Base-by-base conservation (phyloP, 2,113 vertebrate genomes). In the Pteruthius melanotis region DNA sequence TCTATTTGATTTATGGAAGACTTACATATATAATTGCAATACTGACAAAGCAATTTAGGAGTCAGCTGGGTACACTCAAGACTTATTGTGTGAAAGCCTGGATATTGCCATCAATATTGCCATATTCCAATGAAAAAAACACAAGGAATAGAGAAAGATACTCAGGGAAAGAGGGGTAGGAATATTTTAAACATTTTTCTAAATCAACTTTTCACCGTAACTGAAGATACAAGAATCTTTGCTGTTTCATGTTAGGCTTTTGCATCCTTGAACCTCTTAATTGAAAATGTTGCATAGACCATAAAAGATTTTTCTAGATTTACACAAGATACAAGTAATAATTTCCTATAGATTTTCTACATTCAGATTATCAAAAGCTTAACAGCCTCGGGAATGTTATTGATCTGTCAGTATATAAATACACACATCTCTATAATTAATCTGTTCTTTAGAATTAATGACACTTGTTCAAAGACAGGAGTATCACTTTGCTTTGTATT, bases 71-170 rank as follows among this genome's bases (percentile, higher is more conserved):
- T 72, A 89, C 87, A 89, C 68, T 87, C 39, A 68, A 72, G 88
- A 95, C 66, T 94, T 88, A 89, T 92, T 96, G 68, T 90, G 95
- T 39, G 96, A 98, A 98, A 98, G 98, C 98, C 98, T 98, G 98
- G 97, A 97, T 98, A 97, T 97, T 98, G 98, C 96, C 97, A 97
- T 97, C 97, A 98, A 97, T 98, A 98, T 97, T 97, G 96, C 95
- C 97, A 97, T 98, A 98, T 94, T 98, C 97, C 97, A 97, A 98
- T 91, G 94, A 97, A 97, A 97, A 89, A 90, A 97, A 91, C 97
- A 98, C 98, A 97, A 94, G 94, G 97, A 90, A 93, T 96, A 97
- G 90, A 96, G 97, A 94, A 97, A 96, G 96, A 94, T 95, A 95
- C 86, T 92, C 77, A 86, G 94, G 97, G 95, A 96, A 96, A 94